Base-by-base conservation (phyloP, 2,797 vertebrate species). In the Heterohyrax brucei region DNA sequence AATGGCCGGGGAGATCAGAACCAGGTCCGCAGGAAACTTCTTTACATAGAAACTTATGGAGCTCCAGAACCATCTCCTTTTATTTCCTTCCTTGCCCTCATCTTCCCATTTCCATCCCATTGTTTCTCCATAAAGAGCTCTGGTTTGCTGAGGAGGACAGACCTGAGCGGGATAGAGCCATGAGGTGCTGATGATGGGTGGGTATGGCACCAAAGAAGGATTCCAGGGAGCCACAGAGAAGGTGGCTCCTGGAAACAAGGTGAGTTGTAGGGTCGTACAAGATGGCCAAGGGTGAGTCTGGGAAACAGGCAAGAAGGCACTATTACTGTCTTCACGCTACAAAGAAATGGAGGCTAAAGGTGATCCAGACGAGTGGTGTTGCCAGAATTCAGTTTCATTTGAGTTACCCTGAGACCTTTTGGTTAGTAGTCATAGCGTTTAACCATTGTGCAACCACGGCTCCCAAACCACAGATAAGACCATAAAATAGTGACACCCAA, bases 101-200 rank as follows among this genome's bases (percentile, higher is more conserved):
- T 80, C 19, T 4, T 1, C 7, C 24, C 0, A 3, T 4, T 22
- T 26, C 72, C 28, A 46, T 30, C 33, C 46, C 19, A 5, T 1
- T 9, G 21, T 68, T 72, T 75, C 87, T 79, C 82, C 59, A 13
- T 46, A 22, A 56, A 56, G 56, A 79, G 28, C 39, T 50, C 7
- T 5, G 7, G 16, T 62, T 91, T 2, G 1, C 84, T 53, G 10
- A 75, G 61, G 76, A 89, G 16, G 56, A 59, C 44, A 7, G 72
- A n/a, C 53, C 70, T 44, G 5, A 53, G 39, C 14, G 2, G 44
- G 61, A 5, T 68, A 44, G 5, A 80, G 48, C 59, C 66, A 3
- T 2, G 16, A 39, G 46, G 46, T 24, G 10, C 64, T 84, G 39
- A 9, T 2, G 33, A 39, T 30, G 2, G 83, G 77, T 26, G n/a